Percentiles rank a stretch among this genome's conserved stretches.
These are phyloP conservation scores for Struthio camelus DNA, from an alignment of 2,113 vertebrate species.

Conservation along the genomic window DNA sequence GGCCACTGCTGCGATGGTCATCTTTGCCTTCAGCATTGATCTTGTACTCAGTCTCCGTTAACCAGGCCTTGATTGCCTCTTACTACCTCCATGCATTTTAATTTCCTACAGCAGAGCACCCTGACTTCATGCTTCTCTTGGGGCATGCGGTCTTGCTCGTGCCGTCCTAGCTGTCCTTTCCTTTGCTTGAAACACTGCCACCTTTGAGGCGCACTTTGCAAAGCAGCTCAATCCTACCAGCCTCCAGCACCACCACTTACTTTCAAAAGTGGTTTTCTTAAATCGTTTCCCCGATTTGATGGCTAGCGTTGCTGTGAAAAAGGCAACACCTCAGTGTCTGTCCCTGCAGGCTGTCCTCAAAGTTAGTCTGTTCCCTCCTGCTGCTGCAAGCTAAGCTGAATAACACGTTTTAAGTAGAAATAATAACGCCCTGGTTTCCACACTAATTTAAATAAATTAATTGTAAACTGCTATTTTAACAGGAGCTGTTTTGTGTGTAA, in stretches of 20 bases:
- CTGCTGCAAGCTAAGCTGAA: not conserved
- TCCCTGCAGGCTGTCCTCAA: not conserved
- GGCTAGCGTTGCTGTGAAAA: not conserved
- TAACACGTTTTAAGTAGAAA: not conserved
- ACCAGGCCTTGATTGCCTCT: not conserved
- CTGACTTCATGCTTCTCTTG: not conserved
- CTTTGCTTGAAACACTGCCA: not conserved
- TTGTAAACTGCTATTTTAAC: not conserved
- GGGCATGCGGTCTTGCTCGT: rapidly evolving
- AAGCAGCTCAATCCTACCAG: not conserved
- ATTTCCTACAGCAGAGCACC: not conserved
- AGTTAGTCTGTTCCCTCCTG: not conserved
- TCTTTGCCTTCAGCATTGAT: not conserved
- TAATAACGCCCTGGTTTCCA: not conserved
- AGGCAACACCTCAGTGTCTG: not conserved
- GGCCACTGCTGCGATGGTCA: not conserved
- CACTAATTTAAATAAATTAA: constrained; percentile 1
- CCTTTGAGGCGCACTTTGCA: not conserved
- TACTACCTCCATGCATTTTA: not conserved
- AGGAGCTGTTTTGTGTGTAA: not conserved
- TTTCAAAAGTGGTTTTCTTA: not conserved
- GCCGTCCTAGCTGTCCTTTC: not conserved
- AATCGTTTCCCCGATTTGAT: not conserved
- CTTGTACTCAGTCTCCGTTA: not conserved
- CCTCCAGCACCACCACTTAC: rapidly evolving